Conservation (phyloP, 2,113 vertebrate species). For the Fregetta grallaria region DNA sequence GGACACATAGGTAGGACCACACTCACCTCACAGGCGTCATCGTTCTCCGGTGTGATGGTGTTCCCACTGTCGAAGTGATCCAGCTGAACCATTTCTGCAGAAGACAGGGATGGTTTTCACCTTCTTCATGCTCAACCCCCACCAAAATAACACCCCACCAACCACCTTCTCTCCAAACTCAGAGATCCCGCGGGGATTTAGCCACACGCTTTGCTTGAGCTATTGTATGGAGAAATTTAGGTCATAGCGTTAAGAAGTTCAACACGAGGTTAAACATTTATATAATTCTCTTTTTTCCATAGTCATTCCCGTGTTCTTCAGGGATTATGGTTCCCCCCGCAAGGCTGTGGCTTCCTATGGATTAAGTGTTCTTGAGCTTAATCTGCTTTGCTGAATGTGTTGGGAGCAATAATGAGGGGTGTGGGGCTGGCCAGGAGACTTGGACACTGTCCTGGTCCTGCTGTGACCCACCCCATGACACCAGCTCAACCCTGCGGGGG, state of each 20-base stretch:
- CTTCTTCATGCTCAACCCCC: neutral
- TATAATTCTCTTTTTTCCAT: conserved; percentile 24
- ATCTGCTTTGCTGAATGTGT: conserved; percentile 41
- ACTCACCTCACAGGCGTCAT: conserved; percentile 79
- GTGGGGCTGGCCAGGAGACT: neutral
- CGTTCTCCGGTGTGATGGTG: conserved; percentile 72
- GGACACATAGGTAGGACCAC: neutral
- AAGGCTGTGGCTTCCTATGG: neutral
- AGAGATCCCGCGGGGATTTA: accelerated
- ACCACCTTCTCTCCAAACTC: neutral
- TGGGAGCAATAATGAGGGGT: neutral
- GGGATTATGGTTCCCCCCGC: neutral
- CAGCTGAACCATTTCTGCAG: conserved; percentile 89
- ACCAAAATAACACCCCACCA: neutral
- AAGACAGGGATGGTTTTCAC: neutral
- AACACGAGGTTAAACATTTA: conserved; percentile 11
- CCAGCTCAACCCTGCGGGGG: neutral
- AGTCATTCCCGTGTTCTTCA: neutral
- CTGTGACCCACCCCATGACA: neutral
- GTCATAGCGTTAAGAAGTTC: conserved; percentile 17
- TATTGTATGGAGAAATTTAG: neutral
- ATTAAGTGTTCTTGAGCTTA: conserved; percentile 60
- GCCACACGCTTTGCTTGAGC: neutral
- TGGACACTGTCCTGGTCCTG: neutral
- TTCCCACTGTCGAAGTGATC: conserved; percentile 81